A percentile compares a stretch with the other conserved stretches of the same genome.
Conservation (phyloP, 2,888 invertebrate species). For the Himalopsyche anomala region DNA sequence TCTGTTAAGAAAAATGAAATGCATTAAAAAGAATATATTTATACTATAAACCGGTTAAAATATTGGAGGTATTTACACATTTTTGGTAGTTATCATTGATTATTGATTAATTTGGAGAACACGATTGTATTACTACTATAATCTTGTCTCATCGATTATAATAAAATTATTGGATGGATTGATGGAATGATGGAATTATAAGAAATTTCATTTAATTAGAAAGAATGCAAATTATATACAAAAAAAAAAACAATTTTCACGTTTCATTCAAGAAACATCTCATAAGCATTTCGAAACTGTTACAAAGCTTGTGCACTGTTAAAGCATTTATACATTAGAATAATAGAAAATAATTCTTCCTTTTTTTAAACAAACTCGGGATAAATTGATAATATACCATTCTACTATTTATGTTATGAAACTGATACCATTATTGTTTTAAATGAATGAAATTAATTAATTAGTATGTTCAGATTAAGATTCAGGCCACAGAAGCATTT, state of each 20-base stretch:
- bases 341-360: no score
- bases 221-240: background rate
- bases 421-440: no score
- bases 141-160: background rate
- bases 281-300: background rate
- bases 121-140: background rate
- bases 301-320: background rate
- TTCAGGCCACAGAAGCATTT: no score
- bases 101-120: constrained; percentile 3
- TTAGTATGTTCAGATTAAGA: no score
- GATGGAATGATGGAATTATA: constrained; percentile 16
- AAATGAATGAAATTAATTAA: no score
- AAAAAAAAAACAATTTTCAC: background rate
- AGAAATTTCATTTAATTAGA: background rate
- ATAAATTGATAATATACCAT: no score
- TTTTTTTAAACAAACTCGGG: no score
- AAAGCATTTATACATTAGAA: background rate
- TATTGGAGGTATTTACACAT: no score
- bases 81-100: background rate
- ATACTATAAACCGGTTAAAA: no score
- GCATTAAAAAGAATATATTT: no score
- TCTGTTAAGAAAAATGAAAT: no score
- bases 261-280: background rate
- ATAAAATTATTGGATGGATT: constrained; percentile 9
- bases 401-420: no score